Base-by-base conservation (phyloP, 1,140 invertebrate genomes). In the Triops longicaudatus region DNA sequence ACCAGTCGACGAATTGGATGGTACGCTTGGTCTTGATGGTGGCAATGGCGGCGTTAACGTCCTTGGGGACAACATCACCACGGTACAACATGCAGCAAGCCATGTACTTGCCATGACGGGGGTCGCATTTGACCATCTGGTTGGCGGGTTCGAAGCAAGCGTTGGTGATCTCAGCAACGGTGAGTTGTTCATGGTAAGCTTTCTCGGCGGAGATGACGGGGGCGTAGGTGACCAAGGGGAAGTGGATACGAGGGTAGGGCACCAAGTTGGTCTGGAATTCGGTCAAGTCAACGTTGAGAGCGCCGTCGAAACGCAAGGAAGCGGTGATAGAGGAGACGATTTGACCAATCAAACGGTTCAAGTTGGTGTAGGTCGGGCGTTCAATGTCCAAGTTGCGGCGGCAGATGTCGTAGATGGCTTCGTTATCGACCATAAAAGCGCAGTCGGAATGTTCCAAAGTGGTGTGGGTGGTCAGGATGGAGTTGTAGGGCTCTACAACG, bases 121-220 rank as follows among this genome's bases (percentile, higher is more conserved):
- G 93, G 83, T 95, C 92, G 84, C 93, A 95, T 84, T 95, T 95
- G n/a, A 95, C 93, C 93, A 95, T 94, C 87, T 95, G 93, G 86
- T 94, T 95, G 81, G 90, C 89, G 44, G 92, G 91, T 84, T 95
- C 93, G 84, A 95, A 95, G 84, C 92, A 94, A n/a, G 92, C 90
- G 83, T 91, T 93, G 81, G 93, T 95, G 82, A 95, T 94, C 83
- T 95, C 93, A 42, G 90, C 89, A n/a, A 95, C 91, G 10, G 90
- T 91, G 78, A 92, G 85, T 81, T 91, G 89, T 83, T 93, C 92
- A 83, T 93, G 92, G 86, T 92, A 92, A n/a, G 93, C 92, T 85
- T 93, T 93, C 83, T 93, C 93, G 75, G 91, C 90, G 0, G 91
- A 92, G 83, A 94, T 92, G 81, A 94, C 91, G 9, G 93, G 93